Conservation (phyloP, 2,113 vertebrate species). For the Chionodraco myersi region DNA sequence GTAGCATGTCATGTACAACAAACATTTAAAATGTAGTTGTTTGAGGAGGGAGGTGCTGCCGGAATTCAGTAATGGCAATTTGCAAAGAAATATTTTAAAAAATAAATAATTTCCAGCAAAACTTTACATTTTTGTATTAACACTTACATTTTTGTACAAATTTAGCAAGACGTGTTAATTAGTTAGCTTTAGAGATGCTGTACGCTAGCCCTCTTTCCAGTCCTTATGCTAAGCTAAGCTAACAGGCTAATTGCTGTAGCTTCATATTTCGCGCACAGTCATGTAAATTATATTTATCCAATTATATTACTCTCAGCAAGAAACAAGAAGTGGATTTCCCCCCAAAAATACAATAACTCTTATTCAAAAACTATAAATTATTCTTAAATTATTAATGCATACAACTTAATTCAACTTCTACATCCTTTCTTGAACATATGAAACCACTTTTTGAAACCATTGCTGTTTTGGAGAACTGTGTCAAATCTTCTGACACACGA, state of each 20-base stretch:
- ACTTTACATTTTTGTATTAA: too few relatives aligned
- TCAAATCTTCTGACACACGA: conserved; percentile 2
- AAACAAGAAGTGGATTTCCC: background rate
- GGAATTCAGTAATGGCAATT: too few relatives aligned
- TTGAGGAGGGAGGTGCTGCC: too few relatives aligned
- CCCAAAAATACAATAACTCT: background rate
- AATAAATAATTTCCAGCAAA: too few relatives aligned
- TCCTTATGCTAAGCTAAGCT: background rate
- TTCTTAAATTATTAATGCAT: background rate
- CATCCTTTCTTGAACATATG: too few relatives aligned
- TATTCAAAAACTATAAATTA: background rate
- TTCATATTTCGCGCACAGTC: background rate
- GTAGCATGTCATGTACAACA: too few relatives aligned
- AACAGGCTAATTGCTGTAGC: background rate
- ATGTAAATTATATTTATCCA: background rate
- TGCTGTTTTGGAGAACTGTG: background rate
- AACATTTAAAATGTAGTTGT: too few relatives aligned
- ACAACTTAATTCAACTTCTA: background rate
- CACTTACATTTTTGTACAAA: background rate
- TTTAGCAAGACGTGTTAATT: background rate
- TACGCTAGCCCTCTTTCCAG: too few relatives aligned
- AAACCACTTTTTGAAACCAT: background rate
- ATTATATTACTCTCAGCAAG: background rate
- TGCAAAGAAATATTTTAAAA: too few relatives aligned
- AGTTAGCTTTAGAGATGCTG: too few relatives aligned